Evolutionary conservation across 2,888 invertebrate genomes (phyloP), one percentile per base, ranked within the genome.

Genomic region (Stegophylla sp.): DNA sequence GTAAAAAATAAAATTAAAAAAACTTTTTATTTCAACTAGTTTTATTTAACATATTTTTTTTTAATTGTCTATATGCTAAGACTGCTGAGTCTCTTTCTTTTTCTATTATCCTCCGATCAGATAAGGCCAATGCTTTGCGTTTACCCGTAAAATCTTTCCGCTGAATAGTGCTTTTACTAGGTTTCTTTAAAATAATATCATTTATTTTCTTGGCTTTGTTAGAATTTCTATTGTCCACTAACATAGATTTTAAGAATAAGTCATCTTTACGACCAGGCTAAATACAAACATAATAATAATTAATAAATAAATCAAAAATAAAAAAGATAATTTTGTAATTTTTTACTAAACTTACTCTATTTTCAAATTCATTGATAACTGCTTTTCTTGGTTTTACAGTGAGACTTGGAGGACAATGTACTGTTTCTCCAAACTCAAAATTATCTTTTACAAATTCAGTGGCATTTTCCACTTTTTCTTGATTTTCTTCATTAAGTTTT

Each of bases 381-480:
- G 88, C 89, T 84, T 88, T 89, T 81, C 87, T 88, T 1, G 91
- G 91, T 72, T 87, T 85, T 3, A 87, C 85, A 59, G 86, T 87
- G 56, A 94, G 87, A 74, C 88, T 86, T 48, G 94, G 94, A 79
- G 94, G 94, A 73, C 90, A 92, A 86, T 92, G 91, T 3, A 89
- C 91, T 72, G 91, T 89, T 85, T 94, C 94, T 0, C 94, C 94
- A 87, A 94, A 94, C 85, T 89, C 86, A 28, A 94, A 88, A 67
- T 88, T 87, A 86, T 94, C 94, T 84, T 84, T 88, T 82, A 87
- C 87, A 85, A 89, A 90, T 73, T 90, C 90, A 53, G 88, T 87
- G 1, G 85, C 83, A 77, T 86, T 85, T 28, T 86, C 85, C 59
- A 86, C 84, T 71, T 85, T 67, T 51, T 83, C 84, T 89, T 91